Evolutionary conservation across 1,140 invertebrate genomes (phyloP).

Genomic region (Conus betulinus): DNA sequence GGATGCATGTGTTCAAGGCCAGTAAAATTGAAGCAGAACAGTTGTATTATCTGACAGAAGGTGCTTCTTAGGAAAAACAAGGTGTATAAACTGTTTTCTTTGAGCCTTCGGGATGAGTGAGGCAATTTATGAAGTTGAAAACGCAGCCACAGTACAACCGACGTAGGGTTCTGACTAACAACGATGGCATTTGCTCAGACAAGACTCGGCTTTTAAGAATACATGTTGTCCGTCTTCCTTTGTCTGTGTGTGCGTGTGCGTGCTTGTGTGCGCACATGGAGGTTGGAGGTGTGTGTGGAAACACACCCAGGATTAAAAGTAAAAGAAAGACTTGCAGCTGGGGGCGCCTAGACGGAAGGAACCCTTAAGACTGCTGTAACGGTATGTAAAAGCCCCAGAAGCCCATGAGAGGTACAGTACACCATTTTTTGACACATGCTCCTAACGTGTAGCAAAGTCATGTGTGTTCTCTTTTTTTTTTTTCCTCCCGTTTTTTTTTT

Average conservation of each 20-base stretch:
- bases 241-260: neutral
- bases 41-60: no score
- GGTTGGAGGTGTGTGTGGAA: slow-evolving; percentile 11
- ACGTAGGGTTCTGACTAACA: no score
- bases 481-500: neutral
- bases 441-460: slow-evolving; percentile 24
- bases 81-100: neutral
- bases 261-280: neutral
- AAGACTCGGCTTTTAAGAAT: neutral
- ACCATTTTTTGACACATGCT: slow-evolving; percentile 38
- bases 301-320: slow-evolving; percentile 2
- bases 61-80: neutral
- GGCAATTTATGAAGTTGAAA: no score
- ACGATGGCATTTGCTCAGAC: no score
- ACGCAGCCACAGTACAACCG: no score
- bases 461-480: neutral
- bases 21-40: no score
- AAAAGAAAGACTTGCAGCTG: slow-evolving; percentile 20
- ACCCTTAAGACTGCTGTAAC: slow-evolving; percentile 32
- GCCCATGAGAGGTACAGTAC: slow-evolving; percentile 35
- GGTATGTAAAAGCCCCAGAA: slow-evolving; percentile 36
- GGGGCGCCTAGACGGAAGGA: slow-evolving; percentile 16
- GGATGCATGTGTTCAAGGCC: no score
- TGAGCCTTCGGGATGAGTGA: no score
- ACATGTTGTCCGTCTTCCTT: neutral